Conservation (phyloP, 2,797 vertebrate genomes). For the Cottoperca gobio region DNA sequence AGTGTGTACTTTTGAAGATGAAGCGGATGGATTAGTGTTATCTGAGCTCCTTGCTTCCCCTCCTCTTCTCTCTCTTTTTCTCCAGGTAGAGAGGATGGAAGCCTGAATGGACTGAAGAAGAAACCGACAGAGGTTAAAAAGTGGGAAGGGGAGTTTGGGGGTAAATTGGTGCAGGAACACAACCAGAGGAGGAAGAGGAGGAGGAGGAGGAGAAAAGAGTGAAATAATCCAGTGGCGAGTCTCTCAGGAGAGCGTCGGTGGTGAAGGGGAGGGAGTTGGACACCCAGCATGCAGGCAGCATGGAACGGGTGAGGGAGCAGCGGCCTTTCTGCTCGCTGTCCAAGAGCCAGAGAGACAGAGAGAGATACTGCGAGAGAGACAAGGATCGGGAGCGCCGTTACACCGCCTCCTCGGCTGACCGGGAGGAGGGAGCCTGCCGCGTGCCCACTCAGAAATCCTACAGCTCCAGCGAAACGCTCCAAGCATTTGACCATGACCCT, state of each 20-base stretch:
- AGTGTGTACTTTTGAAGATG: conserved; percentile 81
- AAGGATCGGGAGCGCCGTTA: conserved; percentile 78
- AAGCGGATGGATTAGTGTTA: conserved; percentile 82
- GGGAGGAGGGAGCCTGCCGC: conserved; percentile 89
- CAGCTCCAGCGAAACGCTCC: conserved; percentile 97
- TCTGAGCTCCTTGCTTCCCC: conserved; percentile 71
- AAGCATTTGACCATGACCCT: conserved; percentile 97
- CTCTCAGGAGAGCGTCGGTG: conserved; percentile 55
- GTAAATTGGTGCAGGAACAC: conserved; percentile 40
- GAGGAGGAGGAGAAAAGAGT: conserved; percentile 27
- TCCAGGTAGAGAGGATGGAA: conserved; percentile 84
- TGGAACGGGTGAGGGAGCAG: conserved; percentile 98
- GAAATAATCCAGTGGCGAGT: conserved; percentile 66
- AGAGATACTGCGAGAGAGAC: conserved; percentile 81
- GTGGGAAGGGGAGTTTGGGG: conserved; percentile 36
- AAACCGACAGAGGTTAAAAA: conserved; percentile 44
- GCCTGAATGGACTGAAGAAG: conserved; percentile 76
- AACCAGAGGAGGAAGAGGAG: conserved; percentile 32
- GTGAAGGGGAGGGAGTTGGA: conserved; percentile 69
- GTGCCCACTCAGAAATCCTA: conserved; percentile 98
- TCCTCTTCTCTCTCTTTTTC: conserved; percentile 66
- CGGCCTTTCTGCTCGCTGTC: conserved; percentile 98
- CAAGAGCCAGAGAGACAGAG: conserved; percentile 94
- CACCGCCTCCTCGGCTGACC: conserved; percentile 82
- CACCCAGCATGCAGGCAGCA: conserved; percentile 94